Evolutionary conservation across 2,797 vertebrate species (phyloP).

Genomic region (Dermochelys coriacea): DNA sequence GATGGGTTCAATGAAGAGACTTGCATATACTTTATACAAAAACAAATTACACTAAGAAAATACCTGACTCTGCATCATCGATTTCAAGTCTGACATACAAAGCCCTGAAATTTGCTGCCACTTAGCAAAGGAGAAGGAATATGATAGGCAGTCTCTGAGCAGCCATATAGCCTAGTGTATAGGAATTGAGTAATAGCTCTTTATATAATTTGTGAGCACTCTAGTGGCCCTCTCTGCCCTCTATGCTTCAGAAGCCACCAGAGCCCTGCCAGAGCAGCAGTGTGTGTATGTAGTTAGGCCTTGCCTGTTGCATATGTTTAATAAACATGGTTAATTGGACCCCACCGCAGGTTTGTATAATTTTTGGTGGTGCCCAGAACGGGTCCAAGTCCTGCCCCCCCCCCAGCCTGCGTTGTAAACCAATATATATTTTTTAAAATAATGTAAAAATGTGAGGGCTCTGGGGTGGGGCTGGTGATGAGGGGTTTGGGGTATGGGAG

Average conservation of each 20-base stretch:
- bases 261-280: neutral
- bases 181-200: neutral
- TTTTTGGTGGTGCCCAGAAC: no score
- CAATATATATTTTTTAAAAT: no score
- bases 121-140: neutral
- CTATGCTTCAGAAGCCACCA: neutral
- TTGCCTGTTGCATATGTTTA: neutral
- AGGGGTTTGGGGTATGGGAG: no score
- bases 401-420: no score
- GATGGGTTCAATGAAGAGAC: neutral
- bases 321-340: neutral
- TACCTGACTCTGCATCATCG: neutral
- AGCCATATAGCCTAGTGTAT: neutral
- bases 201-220: neutral
- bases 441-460: no score
- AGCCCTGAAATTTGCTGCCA: neutral
- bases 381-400: no score
- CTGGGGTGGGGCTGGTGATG: no score
- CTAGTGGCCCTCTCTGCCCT: neutral
- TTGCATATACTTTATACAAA: neutral
- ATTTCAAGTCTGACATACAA: neutral
- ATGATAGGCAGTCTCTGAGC: neutral
- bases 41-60: neutral
- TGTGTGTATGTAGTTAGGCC: neutral
- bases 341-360: neutral